Evolutionary conservation across 2,113 vertebrate genomes (phyloP).

Genomic region (Pteropus alecto): DNA sequence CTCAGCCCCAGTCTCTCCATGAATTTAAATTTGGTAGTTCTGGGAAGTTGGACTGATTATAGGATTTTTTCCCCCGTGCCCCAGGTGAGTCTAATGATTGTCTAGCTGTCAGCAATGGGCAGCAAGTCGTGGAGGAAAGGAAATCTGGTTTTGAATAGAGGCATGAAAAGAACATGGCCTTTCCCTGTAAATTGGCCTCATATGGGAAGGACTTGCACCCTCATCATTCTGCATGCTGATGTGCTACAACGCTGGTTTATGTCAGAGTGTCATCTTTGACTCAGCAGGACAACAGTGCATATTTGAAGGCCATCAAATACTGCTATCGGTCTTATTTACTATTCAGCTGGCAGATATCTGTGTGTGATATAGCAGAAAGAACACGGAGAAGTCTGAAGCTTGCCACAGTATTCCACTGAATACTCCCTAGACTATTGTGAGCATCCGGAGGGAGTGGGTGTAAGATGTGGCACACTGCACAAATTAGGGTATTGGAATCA

Average conservation of each 20-base stretch:
- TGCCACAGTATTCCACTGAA: not conserved
- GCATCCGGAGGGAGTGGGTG: not conserved
- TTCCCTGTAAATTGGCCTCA: not conserved
- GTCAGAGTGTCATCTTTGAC: not conserved
- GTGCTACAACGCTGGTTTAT: not conserved
- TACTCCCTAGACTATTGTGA: not conserved
- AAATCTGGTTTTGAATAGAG: not conserved
- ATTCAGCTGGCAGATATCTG: not conserved
- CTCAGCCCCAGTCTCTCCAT: not conserved
- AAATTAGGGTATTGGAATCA: not conserved
- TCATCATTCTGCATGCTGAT: fast-evolving
- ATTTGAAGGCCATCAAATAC: constrained; percentile 9
- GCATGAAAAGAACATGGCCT: not conserved
- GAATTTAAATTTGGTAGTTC: not conserved
- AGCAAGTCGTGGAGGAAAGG: not conserved
- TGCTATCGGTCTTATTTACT: not conserved
- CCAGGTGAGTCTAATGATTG: not conserved
- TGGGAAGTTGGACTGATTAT: not conserved
- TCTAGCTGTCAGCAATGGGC: not conserved
- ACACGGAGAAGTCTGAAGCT: not conserved
- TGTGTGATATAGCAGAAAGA: not conserved
- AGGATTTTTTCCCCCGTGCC: not conserved
- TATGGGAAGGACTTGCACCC: not conserved
- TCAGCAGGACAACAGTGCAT: not conserved
- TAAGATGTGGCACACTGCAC: not conserved